phyloP scores from a whole-genome alignment of 2,113 vertebrate species.

The Myotis davidii region DNA sequence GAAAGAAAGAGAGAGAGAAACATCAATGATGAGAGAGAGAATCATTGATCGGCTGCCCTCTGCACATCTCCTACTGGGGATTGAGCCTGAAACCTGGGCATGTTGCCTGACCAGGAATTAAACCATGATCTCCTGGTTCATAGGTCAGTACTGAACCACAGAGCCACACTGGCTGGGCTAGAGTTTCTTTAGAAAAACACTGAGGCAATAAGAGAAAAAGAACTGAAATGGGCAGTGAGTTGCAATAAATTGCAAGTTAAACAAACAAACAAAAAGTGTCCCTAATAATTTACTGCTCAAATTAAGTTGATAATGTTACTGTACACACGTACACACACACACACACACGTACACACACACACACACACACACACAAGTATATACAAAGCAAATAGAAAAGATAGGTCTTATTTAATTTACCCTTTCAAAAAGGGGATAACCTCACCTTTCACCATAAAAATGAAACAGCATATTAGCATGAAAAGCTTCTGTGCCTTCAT shows the following conservation, averaged over 20 bases:
- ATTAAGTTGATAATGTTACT: not conserved
- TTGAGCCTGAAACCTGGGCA: no score
- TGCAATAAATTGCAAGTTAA: not conserved
- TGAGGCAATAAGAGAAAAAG: not conserved
- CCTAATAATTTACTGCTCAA: not conserved
- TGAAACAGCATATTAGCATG: not conserved
- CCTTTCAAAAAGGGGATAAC: not conserved
- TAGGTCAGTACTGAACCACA: no score
- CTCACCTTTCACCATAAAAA: not conserved
- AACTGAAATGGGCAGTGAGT: not conserved
- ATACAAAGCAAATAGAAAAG: not conserved
- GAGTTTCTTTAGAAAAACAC: not conserved
- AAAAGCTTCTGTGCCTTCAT: not conserved
- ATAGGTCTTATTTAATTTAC: not conserved
- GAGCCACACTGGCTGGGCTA: not conserved
- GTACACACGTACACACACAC: not conserved
- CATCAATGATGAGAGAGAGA: no score
- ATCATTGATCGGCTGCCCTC: no score
- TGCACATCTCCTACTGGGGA: no score
- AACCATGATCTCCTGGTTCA: no score
- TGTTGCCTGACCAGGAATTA: no score
- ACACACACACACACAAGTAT: not conserved
- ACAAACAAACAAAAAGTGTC: not conserved
- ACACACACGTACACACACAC: not conserved
- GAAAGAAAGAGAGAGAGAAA: no score